Evolutionary conservation across 2,797 vertebrate genomes (phyloP).

Genomic region (Otolemur crassicaudatus): DNA sequence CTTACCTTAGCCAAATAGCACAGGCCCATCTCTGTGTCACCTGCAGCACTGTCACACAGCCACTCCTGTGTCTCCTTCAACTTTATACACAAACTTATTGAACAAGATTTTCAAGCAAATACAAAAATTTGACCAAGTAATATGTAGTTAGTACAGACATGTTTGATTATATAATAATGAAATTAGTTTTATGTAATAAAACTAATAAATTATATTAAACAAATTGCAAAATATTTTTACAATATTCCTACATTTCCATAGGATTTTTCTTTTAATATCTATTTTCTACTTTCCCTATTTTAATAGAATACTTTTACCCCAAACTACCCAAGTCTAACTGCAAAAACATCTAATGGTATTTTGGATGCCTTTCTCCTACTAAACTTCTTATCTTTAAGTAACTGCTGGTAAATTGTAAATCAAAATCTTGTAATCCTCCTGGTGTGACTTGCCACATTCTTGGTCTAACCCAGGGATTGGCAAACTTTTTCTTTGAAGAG

Average conservation of each 20-base stretch:
- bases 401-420: background rate
- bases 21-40: background rate
- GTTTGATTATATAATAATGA: background rate
- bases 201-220: background rate
- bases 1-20: background rate
- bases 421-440: background rate
- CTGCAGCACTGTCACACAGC: background rate
- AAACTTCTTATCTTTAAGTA: background rate
- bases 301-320: background rate
- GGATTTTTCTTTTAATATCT: background rate
- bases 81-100: background rate
- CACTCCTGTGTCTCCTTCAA: background rate
- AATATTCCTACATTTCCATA: background rate
- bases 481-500: background rate
- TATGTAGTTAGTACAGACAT: background rate
- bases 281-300: background rate
- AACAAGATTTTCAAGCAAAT: background rate
- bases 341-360: background rate
- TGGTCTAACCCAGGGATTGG: background rate
- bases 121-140: background rate
- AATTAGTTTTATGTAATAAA: background rate
- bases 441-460: background rate
- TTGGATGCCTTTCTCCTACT: background rate
- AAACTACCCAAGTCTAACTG: background rate
- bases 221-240: conserved; percentile 12